Evolutionary conservation across 1,140 invertebrate species (phyloP).

Genomic region (Samia ricini): DNA sequence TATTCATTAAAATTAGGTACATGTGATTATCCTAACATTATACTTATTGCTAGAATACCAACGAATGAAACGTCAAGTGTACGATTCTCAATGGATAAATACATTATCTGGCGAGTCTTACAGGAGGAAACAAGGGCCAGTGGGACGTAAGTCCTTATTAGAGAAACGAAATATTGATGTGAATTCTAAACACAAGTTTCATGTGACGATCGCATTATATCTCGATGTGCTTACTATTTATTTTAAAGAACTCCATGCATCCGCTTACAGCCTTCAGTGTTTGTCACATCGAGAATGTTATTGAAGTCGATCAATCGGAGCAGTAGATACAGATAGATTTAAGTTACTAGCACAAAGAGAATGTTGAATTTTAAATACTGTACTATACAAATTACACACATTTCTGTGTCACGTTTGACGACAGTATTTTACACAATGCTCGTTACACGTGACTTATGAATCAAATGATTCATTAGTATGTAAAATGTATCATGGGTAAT

Average conservation of each 20-base stretch:
- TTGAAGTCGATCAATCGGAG: constrained; percentile 41
- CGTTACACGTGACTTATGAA: not conserved
- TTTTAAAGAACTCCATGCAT: constrained; percentile 41
- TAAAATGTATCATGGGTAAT: constrained; percentile 12
- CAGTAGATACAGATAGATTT: constrained; percentile 23
- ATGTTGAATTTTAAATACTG: constrained; percentile 50
- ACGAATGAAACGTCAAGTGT: constrained; percentile 65
- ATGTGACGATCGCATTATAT: constrained; percentile 57
- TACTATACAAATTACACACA: constrained; percentile 46
- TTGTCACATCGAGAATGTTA: constrained; percentile 66
- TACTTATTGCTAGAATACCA: constrained; percentile 45
- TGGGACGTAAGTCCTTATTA: constrained; percentile 75
- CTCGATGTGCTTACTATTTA: constrained; percentile 65
- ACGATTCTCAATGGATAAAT: constrained; percentile 67
- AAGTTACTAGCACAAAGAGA: constrained; percentile 32
- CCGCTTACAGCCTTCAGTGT: constrained; percentile 67
- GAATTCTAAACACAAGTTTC: constrained; percentile 25
- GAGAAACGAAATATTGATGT: constrained; percentile 28
- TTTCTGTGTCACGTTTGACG: constrained; percentile 3
- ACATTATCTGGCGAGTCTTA: constrained; percentile 62
- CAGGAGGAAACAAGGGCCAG: constrained; percentile 73
- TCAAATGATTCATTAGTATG: constrained; percentile 33
- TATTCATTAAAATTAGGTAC: not conserved
- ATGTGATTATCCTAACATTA: not conserved
- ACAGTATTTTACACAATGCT: not conserved